Percentiles rank a stretch among this genome's conserved stretches.
Conservation (phyloP, 92 coral and sea anemone species). For the Diadumene lineata region DNA sequence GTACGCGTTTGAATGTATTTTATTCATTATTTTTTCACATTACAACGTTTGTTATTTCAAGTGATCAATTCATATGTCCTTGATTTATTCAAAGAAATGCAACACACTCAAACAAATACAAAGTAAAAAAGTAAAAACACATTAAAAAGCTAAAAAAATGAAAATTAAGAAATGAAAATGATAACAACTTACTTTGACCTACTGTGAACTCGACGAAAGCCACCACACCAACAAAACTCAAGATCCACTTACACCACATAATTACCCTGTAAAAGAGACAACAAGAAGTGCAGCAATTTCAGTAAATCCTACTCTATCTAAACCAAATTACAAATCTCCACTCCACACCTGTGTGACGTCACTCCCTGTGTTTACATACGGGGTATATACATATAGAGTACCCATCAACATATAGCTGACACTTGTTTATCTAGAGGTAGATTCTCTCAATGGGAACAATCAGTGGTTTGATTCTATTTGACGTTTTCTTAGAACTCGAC, state of each 20-base stretch:
- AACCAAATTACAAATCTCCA: neutral
- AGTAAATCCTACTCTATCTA: slow-evolving; percentile 1
- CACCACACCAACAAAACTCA: slow-evolving; percentile 23
- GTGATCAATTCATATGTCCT: too few species aligned
- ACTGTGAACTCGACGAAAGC: slow-evolving; percentile 5
- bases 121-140: neutral
- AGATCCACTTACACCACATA: slow-evolving; percentile 28
- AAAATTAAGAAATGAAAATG: neutral
- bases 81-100: too few species aligned
- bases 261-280: slow-evolving; percentile 15
- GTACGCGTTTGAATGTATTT: too few species aligned
- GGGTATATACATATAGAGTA: slow-evolving; percentile 26
- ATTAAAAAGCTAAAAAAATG: neutral
- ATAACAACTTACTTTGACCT: neutral
- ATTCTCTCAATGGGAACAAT: slow-evolving; percentile 24
- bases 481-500: slow-evolving; percentile 14
- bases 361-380: slow-evolving; percentile 25
- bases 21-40: too few species aligned
- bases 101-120: too few species aligned
- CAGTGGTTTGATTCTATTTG: neutral
- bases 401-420: slow-evolving; percentile 14
- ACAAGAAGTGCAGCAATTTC: slow-evolving; percentile 16
- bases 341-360: slow-evolving; percentile 38
- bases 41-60: too few species aligned
- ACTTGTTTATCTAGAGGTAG: slow-evolving; percentile 3